Conservation (phyloP, 2,797 vertebrate genomes). For the Decapterus maruadsi region DNA sequence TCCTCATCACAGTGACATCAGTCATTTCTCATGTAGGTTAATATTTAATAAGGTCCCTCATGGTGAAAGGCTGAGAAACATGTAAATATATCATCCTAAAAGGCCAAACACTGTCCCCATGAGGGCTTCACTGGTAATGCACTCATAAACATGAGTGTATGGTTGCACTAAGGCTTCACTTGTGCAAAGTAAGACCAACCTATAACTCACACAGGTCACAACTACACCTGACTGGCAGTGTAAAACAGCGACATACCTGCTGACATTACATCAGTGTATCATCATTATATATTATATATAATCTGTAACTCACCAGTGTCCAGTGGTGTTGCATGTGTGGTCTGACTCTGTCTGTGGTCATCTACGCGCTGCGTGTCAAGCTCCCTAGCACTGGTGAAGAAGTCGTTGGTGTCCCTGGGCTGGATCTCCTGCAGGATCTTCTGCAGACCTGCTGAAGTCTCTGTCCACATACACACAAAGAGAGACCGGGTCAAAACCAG, state of each 20-base stretch:
- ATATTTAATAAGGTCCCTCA: constrained; percentile 1
- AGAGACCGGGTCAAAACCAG: too few relatives aligned
- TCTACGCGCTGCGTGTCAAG: constrained; percentile 79
- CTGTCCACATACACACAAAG: constrained; percentile 71
- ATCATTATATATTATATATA: too few relatives aligned
- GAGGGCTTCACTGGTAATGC: constrained; percentile 57
- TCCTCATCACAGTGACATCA: neutral
- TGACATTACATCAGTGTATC: too few relatives aligned
- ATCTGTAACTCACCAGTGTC: constrained; percentile 58
- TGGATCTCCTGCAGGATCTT: constrained; percentile 94
- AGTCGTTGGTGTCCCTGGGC: constrained; percentile 94
- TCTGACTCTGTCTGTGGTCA: constrained; percentile 50
- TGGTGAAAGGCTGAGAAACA: neutral
- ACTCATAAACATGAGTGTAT: neutral
- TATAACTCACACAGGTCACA: neutral
- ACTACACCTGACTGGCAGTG: neutral
- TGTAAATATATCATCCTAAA: constrained; percentile 9
- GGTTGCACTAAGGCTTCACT: neutral
- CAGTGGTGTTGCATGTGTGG: constrained; percentile 14
- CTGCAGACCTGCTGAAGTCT: constrained; percentile 88
- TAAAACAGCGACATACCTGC: neutral
- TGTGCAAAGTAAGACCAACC: neutral
- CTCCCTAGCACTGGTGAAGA: constrained; percentile 90
- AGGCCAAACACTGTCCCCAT: constrained; percentile 73
- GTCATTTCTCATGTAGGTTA: constrained; percentile 11